phyloP scores from a whole-genome alignment of 2,797 vertebrate genomes.

The Pseudochirops corinnae region DNA sequence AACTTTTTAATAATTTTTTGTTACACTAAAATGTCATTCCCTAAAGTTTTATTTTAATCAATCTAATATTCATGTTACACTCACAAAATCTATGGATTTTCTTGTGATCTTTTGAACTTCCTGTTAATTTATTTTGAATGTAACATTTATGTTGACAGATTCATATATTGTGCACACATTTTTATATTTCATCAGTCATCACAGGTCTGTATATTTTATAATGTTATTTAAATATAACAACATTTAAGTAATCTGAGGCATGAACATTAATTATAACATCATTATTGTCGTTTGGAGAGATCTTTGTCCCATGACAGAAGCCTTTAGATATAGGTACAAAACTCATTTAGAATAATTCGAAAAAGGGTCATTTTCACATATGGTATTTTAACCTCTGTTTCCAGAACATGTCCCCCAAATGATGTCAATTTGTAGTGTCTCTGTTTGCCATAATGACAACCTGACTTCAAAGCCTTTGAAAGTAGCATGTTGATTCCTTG shows the following conservation, averaged over 20 bases:
- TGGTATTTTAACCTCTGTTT: not conserved
- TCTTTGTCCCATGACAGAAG: rapidly evolving
- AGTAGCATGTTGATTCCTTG: not conserved
- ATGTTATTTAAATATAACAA: constrained; percentile 29
- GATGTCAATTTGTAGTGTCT: not conserved
- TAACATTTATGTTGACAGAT: constrained; percentile 39
- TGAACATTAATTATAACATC: not conserved
- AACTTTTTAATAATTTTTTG: not conserved
- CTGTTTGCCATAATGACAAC: not conserved
- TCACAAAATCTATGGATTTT: not conserved
- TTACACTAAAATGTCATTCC: not conserved
- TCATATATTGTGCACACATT: constrained; percentile 9
- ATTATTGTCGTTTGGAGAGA: constrained; percentile 1
- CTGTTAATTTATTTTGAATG: constrained; percentile 71
- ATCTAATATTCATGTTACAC: not conserved
- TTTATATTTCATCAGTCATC: constrained; percentile 7
- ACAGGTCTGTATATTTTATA: not conserved
- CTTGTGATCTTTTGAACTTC: constrained; percentile 10
- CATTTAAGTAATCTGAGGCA: not conserved
- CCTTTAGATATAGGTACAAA: constrained; percentile 15
- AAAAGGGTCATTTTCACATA: not conserved
- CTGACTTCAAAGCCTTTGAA: not conserved
- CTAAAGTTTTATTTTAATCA: not conserved
- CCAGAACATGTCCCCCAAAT: not conserved
- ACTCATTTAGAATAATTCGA: not conserved